phyloP scores from a whole-genome alignment of 2,797 vertebrate species.

The Lutjanus campechanus region DNA sequence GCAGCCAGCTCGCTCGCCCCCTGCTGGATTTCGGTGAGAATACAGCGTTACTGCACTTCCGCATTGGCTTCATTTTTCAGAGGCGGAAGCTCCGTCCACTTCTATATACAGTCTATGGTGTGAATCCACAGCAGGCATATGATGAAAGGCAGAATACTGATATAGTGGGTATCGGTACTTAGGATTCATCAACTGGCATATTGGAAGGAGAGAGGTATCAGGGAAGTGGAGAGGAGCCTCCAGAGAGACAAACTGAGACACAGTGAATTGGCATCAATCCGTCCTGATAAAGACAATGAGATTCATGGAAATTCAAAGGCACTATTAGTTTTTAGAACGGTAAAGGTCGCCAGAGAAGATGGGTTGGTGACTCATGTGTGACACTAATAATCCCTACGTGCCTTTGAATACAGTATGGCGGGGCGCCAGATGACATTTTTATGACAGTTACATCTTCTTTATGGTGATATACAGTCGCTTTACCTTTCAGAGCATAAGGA shows the following conservation, averaged over 20 bases:
- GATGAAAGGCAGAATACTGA: conserved; percentile 46
- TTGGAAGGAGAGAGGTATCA: conserved; percentile 31
- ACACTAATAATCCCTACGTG: conserved; percentile 58
- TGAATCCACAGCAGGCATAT: conserved; percentile 34
- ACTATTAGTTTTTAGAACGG: conserved; percentile 54
- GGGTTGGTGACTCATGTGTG: conserved; percentile 54
- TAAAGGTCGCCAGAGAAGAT: conserved; percentile 53
- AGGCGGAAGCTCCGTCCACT: no score
- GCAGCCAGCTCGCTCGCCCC: no score
- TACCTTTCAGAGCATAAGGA: conserved; percentile 44
- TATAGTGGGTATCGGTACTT: conserved; percentile 23
- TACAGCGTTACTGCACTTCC: no score
- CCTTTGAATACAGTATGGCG: conserved; percentile 45
- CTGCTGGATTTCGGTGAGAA: no score
- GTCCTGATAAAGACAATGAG: conserved; percentile 70
- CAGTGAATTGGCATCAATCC: conserved; percentile 52
- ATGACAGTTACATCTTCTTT: conserved; percentile 59
- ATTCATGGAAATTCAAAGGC: conserved; percentile 58
- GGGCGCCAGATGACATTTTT: conserved; percentile 51
- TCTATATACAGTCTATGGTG: no score
- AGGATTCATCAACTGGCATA: conserved; percentile 44
- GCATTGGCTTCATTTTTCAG: no score
- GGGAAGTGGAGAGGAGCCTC: conserved; percentile 19
- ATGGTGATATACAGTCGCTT: conserved; percentile 47
- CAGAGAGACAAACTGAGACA: conserved; percentile 53